phyloP scores from a whole-genome alignment of 92 coral and sea anemone genomes.

The Blastomussa wellsi region DNA sequence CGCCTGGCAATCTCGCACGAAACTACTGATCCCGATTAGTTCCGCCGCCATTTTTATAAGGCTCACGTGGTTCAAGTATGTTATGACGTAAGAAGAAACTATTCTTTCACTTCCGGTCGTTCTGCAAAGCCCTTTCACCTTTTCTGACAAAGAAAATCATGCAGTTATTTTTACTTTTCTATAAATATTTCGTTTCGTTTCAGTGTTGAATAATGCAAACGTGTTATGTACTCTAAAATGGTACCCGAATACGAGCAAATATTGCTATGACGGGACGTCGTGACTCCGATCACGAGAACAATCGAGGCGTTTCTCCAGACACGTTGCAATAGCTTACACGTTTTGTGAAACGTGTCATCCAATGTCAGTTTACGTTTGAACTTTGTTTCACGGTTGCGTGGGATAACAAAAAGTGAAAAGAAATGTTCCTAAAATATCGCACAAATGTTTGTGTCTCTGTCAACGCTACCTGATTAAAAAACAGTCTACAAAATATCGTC shows the following conservation, averaged over 20 bases:
- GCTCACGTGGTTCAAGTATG: constrained; percentile 73
- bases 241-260: background rate
- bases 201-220: background rate
- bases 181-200: constrained; percentile 19
- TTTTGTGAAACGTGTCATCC: constrained; percentile 3
- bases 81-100: constrained; percentile 36
- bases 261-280: background rate
- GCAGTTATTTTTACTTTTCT: constrained; percentile 20
- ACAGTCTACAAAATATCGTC: background rate
- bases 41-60: constrained; percentile 52
- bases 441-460: background rate
- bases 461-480: background rate
- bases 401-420: constrained; percentile 1
- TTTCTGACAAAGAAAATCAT: constrained; percentile 4
- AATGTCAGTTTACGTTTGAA: constrained; percentile 1
- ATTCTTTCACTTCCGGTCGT: constrained; percentile 73
- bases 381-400: constrained; percentile 1
- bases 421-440: background rate
- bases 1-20: constrained; percentile 11
- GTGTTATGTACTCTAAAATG: background rate
- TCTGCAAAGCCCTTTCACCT: constrained; percentile 9
- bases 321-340: constrained; percentile 32
- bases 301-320: background rate
- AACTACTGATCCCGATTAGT: constrained; percentile 15
- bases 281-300: background rate